Base-by-base conservation (phyloP, 1,140 invertebrate species). In the Drosophila pruinosa region DNA sequence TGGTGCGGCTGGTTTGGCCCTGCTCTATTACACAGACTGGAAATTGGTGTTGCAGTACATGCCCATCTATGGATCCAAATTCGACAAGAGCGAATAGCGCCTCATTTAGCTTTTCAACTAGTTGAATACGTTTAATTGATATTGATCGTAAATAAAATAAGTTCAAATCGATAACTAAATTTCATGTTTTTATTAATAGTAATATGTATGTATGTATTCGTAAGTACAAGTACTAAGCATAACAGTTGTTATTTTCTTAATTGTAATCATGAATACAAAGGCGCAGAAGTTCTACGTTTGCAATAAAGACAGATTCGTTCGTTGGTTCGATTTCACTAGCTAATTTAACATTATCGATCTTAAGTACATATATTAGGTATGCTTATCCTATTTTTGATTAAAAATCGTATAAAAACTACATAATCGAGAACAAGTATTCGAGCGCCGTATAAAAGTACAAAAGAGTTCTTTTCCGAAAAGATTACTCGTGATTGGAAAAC, bases 1-100 rank as follows among this genome's bases (percentile, higher is more conserved):
- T 57, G 92, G 92, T 34, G 90, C 93, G 3, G 94, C 92, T 39
- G 92, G 92, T 54, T 65, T 94, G 7, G 92, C 88, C 0, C 28
- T 95, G 2, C 89, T 95, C 6, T 97, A 96, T 89, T 93, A 95
- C 48, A 96, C 95, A 0, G 96, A 97, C 77, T 97, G 96, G 96
- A 95, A 94, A 91, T 75, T 94, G 8, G 90, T 96, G 62, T 91
- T 94, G 34, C 92, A 94, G 76, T 94, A 95, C 81, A 90, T 97
- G 39, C 96, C 96, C 15, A 95, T 93, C 89, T 96, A 96, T 89
- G 93, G 93, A 73, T 93, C 93, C 54, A 96, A 97, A 92, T 97
- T 95, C 86, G 89, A 93, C 5, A 91, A 93, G 70, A 89, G 92
- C 73, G 91, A 92, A 81, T 91, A 89, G 53, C 41, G 8, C n/a